phyloP scores from a whole-genome alignment of 2,113 vertebrate species.

The Colaptes auratus region DNA sequence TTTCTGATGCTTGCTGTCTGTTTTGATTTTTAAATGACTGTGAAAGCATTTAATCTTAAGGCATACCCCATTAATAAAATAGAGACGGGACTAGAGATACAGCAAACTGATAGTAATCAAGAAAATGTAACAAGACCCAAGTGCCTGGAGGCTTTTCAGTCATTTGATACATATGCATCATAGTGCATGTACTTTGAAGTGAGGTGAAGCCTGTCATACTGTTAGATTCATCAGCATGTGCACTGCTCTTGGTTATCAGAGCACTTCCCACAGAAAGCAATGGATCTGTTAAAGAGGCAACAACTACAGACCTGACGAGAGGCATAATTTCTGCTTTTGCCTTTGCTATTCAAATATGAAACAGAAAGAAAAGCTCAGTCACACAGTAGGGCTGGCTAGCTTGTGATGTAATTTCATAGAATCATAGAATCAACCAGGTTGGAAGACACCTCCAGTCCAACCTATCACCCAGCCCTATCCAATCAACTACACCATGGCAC shows the following conservation, averaged over 20 bases:
- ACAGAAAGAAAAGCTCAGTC: neutral
- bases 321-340: neutral
- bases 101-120: neutral
- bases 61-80: neutral
- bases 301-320: neutral
- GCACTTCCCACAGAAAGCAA: neutral
- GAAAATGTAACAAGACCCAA: neutral
- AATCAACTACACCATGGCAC: no score
- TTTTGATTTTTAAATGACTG: neutral
- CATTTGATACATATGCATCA: neutral
- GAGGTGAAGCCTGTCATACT: neutral
- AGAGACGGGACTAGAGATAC: neutral
- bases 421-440: no score
- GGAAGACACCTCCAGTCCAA: no score
- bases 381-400: neutral
- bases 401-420: neutral
- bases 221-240: neutral
- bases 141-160: neutral
- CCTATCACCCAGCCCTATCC: no score
- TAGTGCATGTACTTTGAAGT: neutral
- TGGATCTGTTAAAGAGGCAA: neutral
- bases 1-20: neutral
- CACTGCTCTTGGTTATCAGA: neutral
- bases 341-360: neutral
- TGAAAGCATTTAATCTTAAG: neutral